Conservation (phyloP, 2,888 invertebrate genomes). For the Escarpia spicata region DNA sequence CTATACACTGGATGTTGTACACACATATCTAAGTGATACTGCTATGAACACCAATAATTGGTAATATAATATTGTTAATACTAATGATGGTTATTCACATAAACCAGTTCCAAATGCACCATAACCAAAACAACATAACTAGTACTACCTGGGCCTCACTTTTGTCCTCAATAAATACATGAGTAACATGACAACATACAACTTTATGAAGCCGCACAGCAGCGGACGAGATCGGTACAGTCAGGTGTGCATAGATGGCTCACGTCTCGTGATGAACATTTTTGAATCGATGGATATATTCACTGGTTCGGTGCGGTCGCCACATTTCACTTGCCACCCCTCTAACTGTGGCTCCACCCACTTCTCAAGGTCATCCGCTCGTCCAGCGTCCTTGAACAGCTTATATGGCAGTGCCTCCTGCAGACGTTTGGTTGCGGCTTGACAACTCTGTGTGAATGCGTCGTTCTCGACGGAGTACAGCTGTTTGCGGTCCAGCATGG, state of each 20-base stretch:
- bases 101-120: not conserved
- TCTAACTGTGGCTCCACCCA: conserved; percentile 38
- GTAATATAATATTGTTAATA: not conserved
- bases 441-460: conserved; percentile 27
- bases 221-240: no score
- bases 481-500: conserved; percentile 32
- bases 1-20: not conserved
- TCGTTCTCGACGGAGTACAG: conserved; percentile 40
- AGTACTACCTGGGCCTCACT: not conserved
- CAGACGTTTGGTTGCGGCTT: conserved; percentile 22
- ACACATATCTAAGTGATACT: not conserved
- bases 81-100: not conserved
- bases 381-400: conserved; percentile 35
- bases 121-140: not conserved
- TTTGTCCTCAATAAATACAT: no score
- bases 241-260: no score
- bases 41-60: not conserved
- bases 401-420: conserved; percentile 37
- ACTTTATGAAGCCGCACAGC: no score
- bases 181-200: no score
- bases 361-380: conserved; percentile 27
- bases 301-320: not conserved
- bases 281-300: not conserved
- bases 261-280: not conserved
- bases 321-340: conserved; percentile 27